Evolutionary conservation across 2,797 vertebrate genomes (phyloP).

Genomic region (Enteromius trimaculatus): DNA sequence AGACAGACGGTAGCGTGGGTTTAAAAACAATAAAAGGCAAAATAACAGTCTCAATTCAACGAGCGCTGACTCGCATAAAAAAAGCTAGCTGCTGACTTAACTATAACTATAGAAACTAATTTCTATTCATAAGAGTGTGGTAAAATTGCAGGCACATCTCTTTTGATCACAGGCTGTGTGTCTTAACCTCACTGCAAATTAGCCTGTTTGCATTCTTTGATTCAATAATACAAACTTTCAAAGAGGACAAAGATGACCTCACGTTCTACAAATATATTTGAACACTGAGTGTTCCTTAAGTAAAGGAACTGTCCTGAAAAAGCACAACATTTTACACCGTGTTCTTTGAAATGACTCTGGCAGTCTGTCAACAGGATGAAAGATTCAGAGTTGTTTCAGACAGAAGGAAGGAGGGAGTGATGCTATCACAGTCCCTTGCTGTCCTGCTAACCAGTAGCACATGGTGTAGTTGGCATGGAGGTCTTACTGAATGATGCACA

Average conservation of each 20-base stretch:
- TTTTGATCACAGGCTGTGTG: slow-evolving; percentile 11
- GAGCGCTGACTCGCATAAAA: neutral
- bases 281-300: slow-evolving; percentile 16
- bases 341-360: slow-evolving; percentile 41
- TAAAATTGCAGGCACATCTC: neutral
- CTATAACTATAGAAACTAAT: neutral
- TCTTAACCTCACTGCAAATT: slow-evolving; percentile 20
- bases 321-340: slow-evolving; percentile 11
- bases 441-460: slow-evolving; percentile 48
- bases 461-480: slow-evolving; percentile 40
- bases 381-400: slow-evolving; percentile 29
- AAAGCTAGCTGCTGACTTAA: slow-evolving; percentile 12
- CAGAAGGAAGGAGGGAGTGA: slow-evolving; percentile 27
- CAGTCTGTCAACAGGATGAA: slow-evolving; percentile 37
- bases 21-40: neutral
- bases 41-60: neutral
- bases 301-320: slow-evolving; percentile 2
- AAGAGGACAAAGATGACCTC: slow-evolving; percentile 18
- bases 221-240: slow-evolving; percentile 19
- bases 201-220: slow-evolving; percentile 12
- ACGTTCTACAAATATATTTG: neutral
- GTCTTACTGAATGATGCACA: slow-evolving; percentile 17
- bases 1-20: slow-evolving; percentile 41
- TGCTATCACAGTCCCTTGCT: slow-evolving; percentile 29
- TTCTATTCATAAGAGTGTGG: neutral